These are phyloP conservation scores for Erpornis zantholeuca DNA, from an alignment of 2,113 vertebrate species.

Conservation along the genomic window DNA sequence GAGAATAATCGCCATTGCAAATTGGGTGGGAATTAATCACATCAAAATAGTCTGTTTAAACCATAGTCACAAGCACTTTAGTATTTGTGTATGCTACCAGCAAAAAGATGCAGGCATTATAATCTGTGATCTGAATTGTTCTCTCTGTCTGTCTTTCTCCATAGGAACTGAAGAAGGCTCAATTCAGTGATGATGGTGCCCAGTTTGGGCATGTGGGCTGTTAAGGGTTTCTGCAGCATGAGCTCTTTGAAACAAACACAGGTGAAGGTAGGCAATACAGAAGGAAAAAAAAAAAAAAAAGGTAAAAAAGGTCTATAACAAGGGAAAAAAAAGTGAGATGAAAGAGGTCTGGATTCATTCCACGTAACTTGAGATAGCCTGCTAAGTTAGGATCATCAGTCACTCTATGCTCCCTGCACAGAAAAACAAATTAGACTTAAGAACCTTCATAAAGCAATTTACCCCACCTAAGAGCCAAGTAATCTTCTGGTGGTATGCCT, in stretches of 20 bases:
- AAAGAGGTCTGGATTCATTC: neutral
- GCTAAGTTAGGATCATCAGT: neutral
- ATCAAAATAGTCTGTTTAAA: neutral
- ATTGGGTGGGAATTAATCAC: neutral
- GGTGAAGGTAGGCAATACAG: neutral
- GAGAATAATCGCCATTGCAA: neutral
- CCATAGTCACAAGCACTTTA: neutral
- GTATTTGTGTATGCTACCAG: neutral
- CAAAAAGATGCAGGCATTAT: neutral
- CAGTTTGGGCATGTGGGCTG: neutral
- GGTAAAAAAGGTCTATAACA: neutral
- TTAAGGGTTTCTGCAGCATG: neutral
- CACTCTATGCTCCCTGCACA: neutral
- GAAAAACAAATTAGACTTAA: neutral
- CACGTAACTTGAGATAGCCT: neutral
- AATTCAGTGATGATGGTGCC: neutral
- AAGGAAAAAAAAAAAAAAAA: rapidly evolving
- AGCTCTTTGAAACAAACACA: neutral
- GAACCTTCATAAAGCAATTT: neutral
- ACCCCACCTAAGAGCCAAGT: neutral
- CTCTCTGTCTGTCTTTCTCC: neutral
- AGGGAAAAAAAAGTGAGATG: neutral
- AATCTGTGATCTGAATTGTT: neutral
- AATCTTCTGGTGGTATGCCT: neutral
- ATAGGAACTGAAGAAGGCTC: neutral